Evolutionary conservation across 2,888 invertebrate species (phyloP).

Genomic region (Napeogenes inachia): DNA sequence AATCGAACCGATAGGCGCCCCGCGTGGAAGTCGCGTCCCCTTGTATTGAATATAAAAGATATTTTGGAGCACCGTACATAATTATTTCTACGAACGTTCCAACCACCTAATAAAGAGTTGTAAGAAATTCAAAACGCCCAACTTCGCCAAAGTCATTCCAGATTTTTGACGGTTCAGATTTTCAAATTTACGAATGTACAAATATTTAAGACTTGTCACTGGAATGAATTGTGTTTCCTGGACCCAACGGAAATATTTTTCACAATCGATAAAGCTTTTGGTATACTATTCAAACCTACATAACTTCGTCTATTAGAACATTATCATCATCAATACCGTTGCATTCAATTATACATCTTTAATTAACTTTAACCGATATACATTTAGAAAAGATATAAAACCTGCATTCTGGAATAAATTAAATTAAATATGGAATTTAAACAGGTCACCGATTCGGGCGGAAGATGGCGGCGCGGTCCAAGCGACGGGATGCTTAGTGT

Average conservation of each 20-base stretch:
- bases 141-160: slow-evolving; percentile 42
- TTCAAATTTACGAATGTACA: slow-evolving; percentile 33
- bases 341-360: neutral
- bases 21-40: slow-evolving; percentile 50
- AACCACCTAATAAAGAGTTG: slow-evolving; percentile 66
- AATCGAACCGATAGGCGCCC: slow-evolving; percentile 67
- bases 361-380: neutral
- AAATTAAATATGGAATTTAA: slow-evolving; percentile 8
- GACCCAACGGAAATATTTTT: neutral
- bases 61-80: slow-evolving; percentile 69
- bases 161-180: slow-evolving; percentile 48
- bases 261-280: neutral
- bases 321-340: neutral
- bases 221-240: slow-evolving; percentile 7
- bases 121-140: slow-evolving; percentile 52
- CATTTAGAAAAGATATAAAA: slow-evolving; percentile 6
- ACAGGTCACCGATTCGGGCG: slow-evolving; percentile 20
- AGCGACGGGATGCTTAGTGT: slow-evolving; percentile 61
- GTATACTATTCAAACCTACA: neutral
- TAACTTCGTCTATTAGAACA: neutral
- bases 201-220: neutral
- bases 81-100: slow-evolving; percentile 69
- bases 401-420: slow-evolving; percentile 11
- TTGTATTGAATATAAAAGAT: slow-evolving; percentile 57
- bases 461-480: slow-evolving; percentile 25